Evolutionary conservation across 1,140 invertebrate species (phyloP).

Genomic region (Drosophila sulfurigaster): DNA sequence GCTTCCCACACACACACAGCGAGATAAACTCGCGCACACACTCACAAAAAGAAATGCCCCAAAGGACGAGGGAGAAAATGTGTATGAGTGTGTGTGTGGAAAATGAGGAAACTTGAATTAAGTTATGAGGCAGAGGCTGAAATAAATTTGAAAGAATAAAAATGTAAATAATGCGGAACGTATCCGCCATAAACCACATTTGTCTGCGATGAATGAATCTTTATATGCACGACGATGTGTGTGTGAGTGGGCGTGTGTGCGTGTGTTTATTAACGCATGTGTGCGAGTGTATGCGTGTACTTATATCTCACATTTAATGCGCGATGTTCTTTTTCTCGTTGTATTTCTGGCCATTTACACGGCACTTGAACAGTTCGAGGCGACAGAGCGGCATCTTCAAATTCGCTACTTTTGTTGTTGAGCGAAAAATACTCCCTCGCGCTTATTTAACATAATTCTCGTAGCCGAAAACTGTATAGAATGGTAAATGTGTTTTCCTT

Average conservation of each 20-base stretch:
- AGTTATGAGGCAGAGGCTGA: slow-evolving; percentile 57
- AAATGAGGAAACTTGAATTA: slow-evolving; percentile 59
- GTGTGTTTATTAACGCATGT: neutral
- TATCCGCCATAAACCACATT: slow-evolving; percentile 41
- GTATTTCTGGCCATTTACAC: slow-evolving; percentile 61
- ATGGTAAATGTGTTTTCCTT: slow-evolving; percentile 17
- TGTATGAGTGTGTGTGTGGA: neutral
- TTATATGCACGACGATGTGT: slow-evolving; percentile 11
- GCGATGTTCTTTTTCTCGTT: slow-evolving; percentile 32
- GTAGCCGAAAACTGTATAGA: slow-evolving; percentile 4
- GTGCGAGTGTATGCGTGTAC: slow-evolving; percentile 2
- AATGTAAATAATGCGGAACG: slow-evolving; percentile 65
- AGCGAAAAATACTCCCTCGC: slow-evolving; percentile 2
- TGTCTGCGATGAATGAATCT: slow-evolving; percentile 21
- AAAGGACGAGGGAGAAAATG: slow-evolving; percentile 15
- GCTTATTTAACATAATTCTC: slow-evolving; percentile 30
- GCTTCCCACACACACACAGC: neutral
- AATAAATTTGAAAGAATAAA: slow-evolving; percentile 68
- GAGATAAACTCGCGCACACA: slow-evolving; percentile 4
- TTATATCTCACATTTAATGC: slow-evolving; percentile 63
- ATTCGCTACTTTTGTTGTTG: neutral
- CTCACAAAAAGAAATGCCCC: neutral
- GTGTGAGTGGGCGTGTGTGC: slow-evolving; percentile 11
- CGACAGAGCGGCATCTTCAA: slow-evolving; percentile 1
- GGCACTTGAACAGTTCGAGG: slow-evolving; percentile 45